phyloP scores from a whole-genome alignment of 2,113 vertebrate genomes.

The Chauna torquata region DNA sequence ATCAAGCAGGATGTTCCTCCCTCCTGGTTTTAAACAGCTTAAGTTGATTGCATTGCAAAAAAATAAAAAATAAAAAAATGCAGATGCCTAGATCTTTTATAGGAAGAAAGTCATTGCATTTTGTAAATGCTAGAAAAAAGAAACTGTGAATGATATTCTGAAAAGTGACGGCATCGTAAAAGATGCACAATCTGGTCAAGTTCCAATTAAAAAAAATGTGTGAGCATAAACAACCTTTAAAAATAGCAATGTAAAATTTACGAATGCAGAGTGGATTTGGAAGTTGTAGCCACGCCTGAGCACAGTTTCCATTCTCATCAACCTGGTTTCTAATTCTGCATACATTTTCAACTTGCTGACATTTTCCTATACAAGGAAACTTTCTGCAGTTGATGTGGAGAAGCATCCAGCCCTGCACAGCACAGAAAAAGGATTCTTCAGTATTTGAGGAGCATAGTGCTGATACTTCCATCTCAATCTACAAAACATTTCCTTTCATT shows the following conservation, averaged over 20 bases:
- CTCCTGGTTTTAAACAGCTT: slow-evolving; percentile 46
- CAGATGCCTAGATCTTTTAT: slow-evolving; percentile 53
- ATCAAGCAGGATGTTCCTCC: slow-evolving; percentile 29
- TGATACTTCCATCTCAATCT: neutral
- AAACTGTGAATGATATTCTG: slow-evolving; percentile 45
- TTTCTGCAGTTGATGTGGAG: neutral
- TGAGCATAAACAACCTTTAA: slow-evolving; percentile 60
- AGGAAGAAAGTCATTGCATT: slow-evolving; percentile 52
- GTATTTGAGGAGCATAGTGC: neutral
- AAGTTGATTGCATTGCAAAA: slow-evolving; percentile 49
- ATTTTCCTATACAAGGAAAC: neutral
- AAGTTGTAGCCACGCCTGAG: neutral
- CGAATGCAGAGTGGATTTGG: neutral
- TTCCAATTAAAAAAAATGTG: slow-evolving; percentile 66
- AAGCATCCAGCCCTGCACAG: neutral
- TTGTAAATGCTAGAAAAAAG: slow-evolving; percentile 52
- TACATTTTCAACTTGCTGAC: slow-evolving; percentile 7
- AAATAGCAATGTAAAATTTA: slow-evolving; percentile 61
- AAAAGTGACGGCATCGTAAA: slow-evolving; percentile 32
- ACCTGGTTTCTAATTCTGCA: slow-evolving; percentile 19
- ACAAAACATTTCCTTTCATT: neutral
- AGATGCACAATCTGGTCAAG: slow-evolving; percentile 62
- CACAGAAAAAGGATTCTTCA: neutral
- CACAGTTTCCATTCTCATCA: slow-evolving; percentile 42
- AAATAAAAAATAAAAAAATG: neutral